Evolutionary conservation across 2,888 invertebrate species (phyloP).

Genomic region (Megastigmus dorsalis): DNA sequence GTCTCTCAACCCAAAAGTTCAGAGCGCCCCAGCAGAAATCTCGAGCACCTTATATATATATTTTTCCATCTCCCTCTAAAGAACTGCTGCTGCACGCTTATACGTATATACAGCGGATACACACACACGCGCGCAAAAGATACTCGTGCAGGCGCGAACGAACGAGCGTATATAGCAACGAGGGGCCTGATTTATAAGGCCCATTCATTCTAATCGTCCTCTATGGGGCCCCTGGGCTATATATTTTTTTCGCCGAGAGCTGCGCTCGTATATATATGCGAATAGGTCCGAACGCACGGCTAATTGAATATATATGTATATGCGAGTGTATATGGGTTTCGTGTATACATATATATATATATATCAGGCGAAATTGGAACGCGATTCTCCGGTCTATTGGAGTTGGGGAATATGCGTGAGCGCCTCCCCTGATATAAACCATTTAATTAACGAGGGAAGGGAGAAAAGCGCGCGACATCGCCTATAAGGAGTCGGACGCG

Average conservation of each 20-base stretch:
- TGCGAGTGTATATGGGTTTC: background rate
- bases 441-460: conserved; percentile 51
- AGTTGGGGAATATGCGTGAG: background rate
- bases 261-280: background rate
- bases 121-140: too few relatives aligned
- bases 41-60: too few relatives aligned
- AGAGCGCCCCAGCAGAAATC: too few relatives aligned
- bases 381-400: background rate
- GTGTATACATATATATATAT: background rate
- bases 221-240: conserved; percentile 44
- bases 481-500: too few relatives aligned
- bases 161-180: conserved; percentile 29
- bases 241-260: conserved; percentile 19
- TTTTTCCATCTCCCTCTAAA: too few relatives aligned
- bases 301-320: conserved; percentile 47
- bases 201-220: conserved; percentile 63
- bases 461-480: background rate
- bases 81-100: too few relatives aligned
- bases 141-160: background rate
- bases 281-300: conserved; percentile 4
- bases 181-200: conserved; percentile 60
- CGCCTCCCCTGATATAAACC: conserved; percentile 42
- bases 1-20: too few relatives aligned
- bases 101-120: too few relatives aligned
- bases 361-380: conserved; percentile 25